Evolutionary conservation across 2,888 invertebrate species (phyloP).

Genomic region (Cremastobaeus sp.): DNA sequence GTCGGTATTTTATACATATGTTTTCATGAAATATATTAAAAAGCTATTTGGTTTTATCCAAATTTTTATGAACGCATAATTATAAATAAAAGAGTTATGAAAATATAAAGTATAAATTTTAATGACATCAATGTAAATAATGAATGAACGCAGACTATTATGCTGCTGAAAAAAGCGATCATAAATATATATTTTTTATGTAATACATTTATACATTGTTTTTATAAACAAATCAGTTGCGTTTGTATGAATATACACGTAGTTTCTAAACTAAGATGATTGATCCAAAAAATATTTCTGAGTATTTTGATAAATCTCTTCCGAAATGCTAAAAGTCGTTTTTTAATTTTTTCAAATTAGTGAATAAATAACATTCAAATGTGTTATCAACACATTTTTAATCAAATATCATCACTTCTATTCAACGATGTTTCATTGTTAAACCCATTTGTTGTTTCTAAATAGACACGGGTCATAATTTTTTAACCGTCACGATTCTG

Average conservation of each 20-base stretch:
- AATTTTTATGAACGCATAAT: no score
- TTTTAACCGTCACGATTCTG: no score
- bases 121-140: background rate
- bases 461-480: no score
- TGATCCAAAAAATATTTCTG: conserved; percentile 11
- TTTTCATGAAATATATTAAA: no score
- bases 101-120: background rate
- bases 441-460: no score
- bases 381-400: no score
- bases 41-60: no score
- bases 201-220: conserved; percentile 6
- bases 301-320: conserved; percentile 25
- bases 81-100: conserved; percentile 1
- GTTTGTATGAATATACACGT: conserved; percentile 11
- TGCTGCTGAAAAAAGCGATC: conserved; percentile 21
- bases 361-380: no score
- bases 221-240: background rate
- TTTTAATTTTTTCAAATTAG: no score
- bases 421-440: no score
- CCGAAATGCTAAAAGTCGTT: background rate
- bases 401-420: no score
- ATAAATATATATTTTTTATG: conserved; percentile 12
- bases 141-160: conserved; percentile 2
- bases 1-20: no score
- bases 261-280: conserved; percentile 3